Conservation (phyloP, 2,113 vertebrate genomes). For the Oostethus manadensis region DNA sequence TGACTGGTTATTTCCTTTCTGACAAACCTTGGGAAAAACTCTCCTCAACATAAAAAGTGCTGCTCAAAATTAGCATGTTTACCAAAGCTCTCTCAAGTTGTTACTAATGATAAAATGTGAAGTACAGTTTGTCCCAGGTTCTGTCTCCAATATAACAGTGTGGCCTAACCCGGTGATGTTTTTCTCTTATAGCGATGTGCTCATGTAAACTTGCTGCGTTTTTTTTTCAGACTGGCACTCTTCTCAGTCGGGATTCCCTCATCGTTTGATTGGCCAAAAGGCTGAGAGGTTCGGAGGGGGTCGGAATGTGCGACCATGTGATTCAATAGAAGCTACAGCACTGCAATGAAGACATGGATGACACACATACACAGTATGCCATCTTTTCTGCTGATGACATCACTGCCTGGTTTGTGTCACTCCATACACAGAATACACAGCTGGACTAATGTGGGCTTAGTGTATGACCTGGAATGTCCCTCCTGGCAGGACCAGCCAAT, state of each 20-base stretch:
- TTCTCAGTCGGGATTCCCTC: slow-evolving; percentile 73
- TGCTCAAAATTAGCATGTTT: background rate
- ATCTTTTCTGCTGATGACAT: slow-evolving; percentile 44
- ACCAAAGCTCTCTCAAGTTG: background rate
- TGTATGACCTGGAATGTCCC: slow-evolving; percentile 25
- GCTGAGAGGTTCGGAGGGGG: slow-evolving; percentile 2
- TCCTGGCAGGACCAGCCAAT: slow-evolving; percentile 8
- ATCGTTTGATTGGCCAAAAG: slow-evolving; percentile 60
- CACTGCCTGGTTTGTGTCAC: slow-evolving; percentile 14
- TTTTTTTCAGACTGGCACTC: slow-evolving; percentile 59
- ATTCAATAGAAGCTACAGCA: background rate
- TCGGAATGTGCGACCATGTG: background rate
- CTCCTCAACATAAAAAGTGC: slow-evolving; percentile 13
- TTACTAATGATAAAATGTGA: slow-evolving; percentile 11
- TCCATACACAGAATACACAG: slow-evolving; percentile 24
- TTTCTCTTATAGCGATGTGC: background rate
- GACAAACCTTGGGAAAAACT: slow-evolving; percentile 43
- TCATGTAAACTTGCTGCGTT: slow-evolving; percentile 6
- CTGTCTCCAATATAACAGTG: slow-evolving; percentile 35
- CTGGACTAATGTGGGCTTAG: slow-evolving; percentile 23
- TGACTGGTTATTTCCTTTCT: slow-evolving; percentile 33
- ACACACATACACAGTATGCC: slow-evolving; percentile 2
- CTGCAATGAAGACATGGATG: slow-evolving; percentile 21
- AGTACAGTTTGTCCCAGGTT: slow-evolving; percentile 46
- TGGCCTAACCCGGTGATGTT: slow-evolving; percentile 23